phyloP scores from a whole-genome alignment of 2,888 invertebrate genomes.

The Chrysotoxum bicinctum region DNA sequence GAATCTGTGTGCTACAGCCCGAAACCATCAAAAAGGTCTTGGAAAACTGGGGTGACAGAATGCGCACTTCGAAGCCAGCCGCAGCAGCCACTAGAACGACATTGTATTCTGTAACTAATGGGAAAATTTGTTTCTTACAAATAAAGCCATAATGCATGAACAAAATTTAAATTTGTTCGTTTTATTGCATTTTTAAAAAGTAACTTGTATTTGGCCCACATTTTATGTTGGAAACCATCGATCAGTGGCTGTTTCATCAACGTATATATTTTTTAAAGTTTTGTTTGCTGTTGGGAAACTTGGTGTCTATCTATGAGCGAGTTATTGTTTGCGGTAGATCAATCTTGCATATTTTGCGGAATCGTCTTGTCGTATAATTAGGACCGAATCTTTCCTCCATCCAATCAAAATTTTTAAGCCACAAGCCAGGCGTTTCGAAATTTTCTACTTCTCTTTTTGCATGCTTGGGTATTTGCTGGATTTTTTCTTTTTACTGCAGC shows the following conservation, averaged over 20 bases:
- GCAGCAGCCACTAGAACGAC: too few species aligned
- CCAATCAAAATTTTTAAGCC: conserved; percentile 1
- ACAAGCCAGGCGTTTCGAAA: background rate
- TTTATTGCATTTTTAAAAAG: too few species aligned
- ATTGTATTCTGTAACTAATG: too few species aligned
- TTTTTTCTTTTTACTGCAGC: background rate
- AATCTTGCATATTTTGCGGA: conserved; percentile 3
- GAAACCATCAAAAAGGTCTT: too few species aligned
- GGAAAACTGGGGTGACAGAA: too few species aligned
- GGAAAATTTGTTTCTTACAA: too few species aligned
- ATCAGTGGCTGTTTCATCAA: conserved; percentile 2
- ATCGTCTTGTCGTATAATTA: background rate
- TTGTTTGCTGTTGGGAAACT: background rate
- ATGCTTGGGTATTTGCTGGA: background rate
- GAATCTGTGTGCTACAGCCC: too few species aligned
- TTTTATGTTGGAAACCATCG: background rate
- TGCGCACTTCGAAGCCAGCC: too few species aligned
- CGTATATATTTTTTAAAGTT: background rate
- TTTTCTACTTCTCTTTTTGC: background rate
- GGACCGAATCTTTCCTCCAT: conserved; percentile 19
- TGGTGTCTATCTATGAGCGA: background rate
- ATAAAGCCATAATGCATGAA: too few species aligned
- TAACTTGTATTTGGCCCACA: too few species aligned
- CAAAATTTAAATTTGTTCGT: too few species aligned
- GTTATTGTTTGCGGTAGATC: background rate